A percentile compares a stretch with the other conserved stretches of the same genome.
These are phyloP conservation scores for Cynopterus sphinx DNA, from an alignment of 2,797 vertebrate species.

Conservation along the genomic window DNA sequence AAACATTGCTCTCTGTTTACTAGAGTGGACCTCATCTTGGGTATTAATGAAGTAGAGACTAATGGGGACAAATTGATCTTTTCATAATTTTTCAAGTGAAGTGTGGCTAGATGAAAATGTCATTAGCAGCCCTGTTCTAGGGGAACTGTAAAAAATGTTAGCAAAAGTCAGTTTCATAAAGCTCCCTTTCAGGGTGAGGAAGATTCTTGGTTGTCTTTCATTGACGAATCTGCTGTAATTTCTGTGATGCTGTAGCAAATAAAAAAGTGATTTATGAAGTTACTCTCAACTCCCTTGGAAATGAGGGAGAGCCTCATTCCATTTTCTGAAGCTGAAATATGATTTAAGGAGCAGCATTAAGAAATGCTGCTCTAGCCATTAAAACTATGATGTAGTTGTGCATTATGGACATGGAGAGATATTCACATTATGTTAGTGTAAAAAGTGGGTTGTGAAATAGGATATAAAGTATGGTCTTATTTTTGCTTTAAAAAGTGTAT, in stretches of 20 bases:
- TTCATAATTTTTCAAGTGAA: conserved; percentile 83
- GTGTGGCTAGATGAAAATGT: conserved; percentile 79
- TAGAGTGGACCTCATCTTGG: conserved; percentile 75
- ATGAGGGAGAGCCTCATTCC: conserved; percentile 71
- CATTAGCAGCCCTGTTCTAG: conserved; percentile 74
- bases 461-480: conserved; percentile 16
- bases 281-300: conserved; percentile 73
- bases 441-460: conserved; percentile 44
- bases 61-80: conserved; percentile 83
- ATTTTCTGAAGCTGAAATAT: conserved; percentile 79
- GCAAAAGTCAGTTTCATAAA: conserved; percentile 75
- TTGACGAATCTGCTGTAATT: conserved; percentile 41
- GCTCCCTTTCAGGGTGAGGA: conserved; percentile 6
- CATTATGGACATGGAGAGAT: not conserved
- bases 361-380: conserved; percentile 66
- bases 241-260: conserved; percentile 61
- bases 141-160: conserved; percentile 69
- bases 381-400: not conserved
- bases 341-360: conserved; percentile 70
- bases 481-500: conserved; percentile 48
- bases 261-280: conserved; percentile 79
- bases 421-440: conserved; percentile 18
- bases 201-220: conserved; percentile 62
- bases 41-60: conserved; percentile 78
- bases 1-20: conserved; percentile 80